Percentiles rank a stretch among this genome's conserved stretches.
phyloP scores from a whole-genome alignment of 2,797 vertebrate genomes.

The Macroramphosus scolopax region DNA sequence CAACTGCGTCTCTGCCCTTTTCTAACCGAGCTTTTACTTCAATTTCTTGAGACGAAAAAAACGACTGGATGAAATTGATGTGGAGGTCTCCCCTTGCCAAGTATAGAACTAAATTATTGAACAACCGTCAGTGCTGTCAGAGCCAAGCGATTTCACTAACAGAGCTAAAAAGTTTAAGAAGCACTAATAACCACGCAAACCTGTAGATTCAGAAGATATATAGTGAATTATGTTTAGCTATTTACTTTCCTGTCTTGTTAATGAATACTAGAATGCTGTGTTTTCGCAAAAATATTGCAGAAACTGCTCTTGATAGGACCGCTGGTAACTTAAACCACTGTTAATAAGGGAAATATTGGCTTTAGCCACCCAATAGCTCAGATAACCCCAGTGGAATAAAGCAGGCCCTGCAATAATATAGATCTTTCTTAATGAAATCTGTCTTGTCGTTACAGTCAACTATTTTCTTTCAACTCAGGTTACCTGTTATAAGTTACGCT shows the following conservation, averaged over 20 bases:
- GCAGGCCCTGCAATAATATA: conserved; percentile 30
- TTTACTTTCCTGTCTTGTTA: not conserved
- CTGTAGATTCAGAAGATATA: not conserved
- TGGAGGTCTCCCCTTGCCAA: not conserved
- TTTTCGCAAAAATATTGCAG: conserved; percentile 7
- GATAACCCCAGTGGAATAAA: conserved; percentile 23
- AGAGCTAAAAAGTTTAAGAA: conserved; percentile 9
- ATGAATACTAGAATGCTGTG: conserved; percentile 12
- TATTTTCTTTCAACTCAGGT: conserved; percentile 28
- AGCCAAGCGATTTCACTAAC: not conserved
- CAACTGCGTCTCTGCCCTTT: conserved; percentile 4
- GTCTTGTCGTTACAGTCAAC: conserved; percentile 15
- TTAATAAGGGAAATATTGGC: conserved; percentile 27
- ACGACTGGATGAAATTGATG: no score
- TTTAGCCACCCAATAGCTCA: conserved; percentile 29
- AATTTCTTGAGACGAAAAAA: no score
- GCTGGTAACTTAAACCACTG: conserved; percentile 18
- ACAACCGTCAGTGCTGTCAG: not conserved
- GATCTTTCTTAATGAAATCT: conserved; percentile 40
- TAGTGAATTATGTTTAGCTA: no score
- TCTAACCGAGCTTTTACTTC: no score
- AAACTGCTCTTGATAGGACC: conserved; percentile 11
- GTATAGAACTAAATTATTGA: not conserved
- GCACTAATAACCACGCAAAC: conserved; percentile 4
- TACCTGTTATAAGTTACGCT: conserved; percentile 21